Conservation (phyloP, 2,888 invertebrate genomes). For the Dyspetes luteomarginatus region DNA sequence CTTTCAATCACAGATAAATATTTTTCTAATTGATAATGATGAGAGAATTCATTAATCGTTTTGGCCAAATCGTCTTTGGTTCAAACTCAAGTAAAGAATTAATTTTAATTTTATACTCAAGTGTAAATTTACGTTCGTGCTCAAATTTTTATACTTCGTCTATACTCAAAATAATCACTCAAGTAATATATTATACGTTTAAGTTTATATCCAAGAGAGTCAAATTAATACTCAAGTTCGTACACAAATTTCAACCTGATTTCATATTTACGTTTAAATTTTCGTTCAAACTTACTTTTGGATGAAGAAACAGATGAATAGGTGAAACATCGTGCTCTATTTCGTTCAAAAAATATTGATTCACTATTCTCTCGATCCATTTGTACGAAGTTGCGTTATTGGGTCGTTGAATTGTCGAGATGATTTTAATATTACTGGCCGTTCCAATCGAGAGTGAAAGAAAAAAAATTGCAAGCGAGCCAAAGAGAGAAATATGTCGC, state of each 20-base stretch:
- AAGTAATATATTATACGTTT: too few relatives aligned
- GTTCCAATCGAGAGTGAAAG: not conserved
- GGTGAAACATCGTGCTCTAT: not conserved
- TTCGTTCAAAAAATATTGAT: not conserved
- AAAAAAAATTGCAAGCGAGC: not conserved
- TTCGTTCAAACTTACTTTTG: constrained; percentile 18
- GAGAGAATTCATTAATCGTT: too few relatives aligned
- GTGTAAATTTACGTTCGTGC: too few relatives aligned
- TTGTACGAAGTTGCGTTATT: not conserved
- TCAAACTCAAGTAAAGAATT: too few relatives aligned
- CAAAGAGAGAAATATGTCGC: not conserved
- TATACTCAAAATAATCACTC: too few relatives aligned
- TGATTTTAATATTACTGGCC: not conserved
- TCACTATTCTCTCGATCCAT: constrained; percentile 20
- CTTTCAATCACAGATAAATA: not conserved
- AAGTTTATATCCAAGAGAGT: not conserved
- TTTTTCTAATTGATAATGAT: not conserved
- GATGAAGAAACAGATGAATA: constrained; percentile 24
- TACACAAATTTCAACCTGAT: too few relatives aligned
- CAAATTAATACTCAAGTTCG: too few relatives aligned
- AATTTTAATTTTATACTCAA: too few relatives aligned
- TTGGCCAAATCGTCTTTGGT: too few relatives aligned
- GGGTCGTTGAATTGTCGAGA: not conserved
- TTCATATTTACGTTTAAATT: too few relatives aligned
- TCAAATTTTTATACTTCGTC: too few relatives aligned